Evolutionary conservation across 2,113 vertebrate genomes (phyloP).

Genomic region (Ochotona curzoniae): DNA sequence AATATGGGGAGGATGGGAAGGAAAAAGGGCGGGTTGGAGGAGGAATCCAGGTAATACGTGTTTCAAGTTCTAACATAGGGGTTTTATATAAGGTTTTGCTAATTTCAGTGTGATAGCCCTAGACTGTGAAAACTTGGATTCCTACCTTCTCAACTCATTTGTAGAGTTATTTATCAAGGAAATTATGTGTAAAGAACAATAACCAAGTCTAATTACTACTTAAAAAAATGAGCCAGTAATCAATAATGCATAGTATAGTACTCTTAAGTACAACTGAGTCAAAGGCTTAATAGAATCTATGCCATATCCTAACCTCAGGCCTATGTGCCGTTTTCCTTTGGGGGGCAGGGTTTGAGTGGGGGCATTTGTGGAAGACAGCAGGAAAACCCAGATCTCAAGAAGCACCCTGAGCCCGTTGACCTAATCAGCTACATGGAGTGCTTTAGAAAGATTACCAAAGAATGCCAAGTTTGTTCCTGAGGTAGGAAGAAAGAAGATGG

Average conservation of each 20-base stretch:
- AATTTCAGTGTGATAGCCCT: not conserved
- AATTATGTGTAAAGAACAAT: not conserved
- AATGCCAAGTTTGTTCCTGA: not conserved
- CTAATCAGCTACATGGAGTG: not conserved
- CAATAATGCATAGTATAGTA: not conserved
- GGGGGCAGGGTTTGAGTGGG: not conserved
- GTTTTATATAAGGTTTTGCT: not conserved
- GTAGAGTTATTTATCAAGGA: not conserved
- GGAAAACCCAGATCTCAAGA: not conserved
- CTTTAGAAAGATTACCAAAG: not conserved
- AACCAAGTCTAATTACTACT: not conserved
- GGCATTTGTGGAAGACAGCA: not conserved
- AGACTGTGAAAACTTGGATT: not conserved
- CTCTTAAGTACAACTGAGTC: not conserved
- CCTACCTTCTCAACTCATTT: not conserved
- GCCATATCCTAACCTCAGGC: not conserved
- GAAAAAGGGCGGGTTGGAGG: not conserved
- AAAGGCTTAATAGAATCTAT: not conserved
- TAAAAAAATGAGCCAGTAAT: not conserved
- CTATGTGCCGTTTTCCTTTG: not conserved
- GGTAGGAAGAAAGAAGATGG: not conserved
- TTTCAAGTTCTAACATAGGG: not conserved
- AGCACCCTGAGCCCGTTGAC: not conserved
- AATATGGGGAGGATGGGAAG: not conserved
- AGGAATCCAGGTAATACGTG: not conserved